These are phyloP conservation scores for Megaceryle torquata DNA, from an alignment of 2,113 vertebrate species.

Conservation along the genomic window DNA sequence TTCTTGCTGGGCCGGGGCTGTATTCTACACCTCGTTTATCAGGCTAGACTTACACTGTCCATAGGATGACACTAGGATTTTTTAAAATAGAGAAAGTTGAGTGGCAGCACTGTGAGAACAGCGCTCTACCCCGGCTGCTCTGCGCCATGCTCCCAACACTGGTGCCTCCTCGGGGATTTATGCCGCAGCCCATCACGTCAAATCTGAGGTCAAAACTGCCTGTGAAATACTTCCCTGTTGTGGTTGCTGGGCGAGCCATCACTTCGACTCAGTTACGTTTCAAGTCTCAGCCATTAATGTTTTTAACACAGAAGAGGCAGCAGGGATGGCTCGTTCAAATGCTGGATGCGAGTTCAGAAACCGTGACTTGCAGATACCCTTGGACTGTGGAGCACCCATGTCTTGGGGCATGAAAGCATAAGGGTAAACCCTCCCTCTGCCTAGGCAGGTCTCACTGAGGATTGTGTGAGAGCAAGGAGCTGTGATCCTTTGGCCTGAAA, in stretches of 20 bases:
- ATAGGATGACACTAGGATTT: background rate
- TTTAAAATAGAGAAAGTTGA: background rate
- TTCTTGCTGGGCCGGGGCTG: background rate
- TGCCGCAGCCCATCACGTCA: background rate
- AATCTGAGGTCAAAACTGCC: background rate
- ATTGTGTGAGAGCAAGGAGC: background rate
- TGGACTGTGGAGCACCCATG: background rate
- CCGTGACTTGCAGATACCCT: background rate
- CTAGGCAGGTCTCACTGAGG: background rate
- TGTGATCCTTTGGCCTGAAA: background rate
- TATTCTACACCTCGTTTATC: background rate
- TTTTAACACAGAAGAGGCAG: background rate
- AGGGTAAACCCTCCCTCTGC: background rate
- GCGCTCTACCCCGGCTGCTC: rapidly evolving
- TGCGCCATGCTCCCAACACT: background rate
- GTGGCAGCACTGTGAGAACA: background rate
- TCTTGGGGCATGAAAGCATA: background rate
- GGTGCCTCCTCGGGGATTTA: background rate
- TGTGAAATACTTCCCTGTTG: background rate
- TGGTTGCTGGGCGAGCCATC: background rate
- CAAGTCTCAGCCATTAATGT: background rate
- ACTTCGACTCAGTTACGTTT: background rate
- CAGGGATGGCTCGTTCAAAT: rapidly evolving
- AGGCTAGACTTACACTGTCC: background rate
- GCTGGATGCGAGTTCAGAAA: background rate